Base-by-base conservation (phyloP, 2,113 vertebrate species). In the Hippoglossus stenolepis region DNA sequence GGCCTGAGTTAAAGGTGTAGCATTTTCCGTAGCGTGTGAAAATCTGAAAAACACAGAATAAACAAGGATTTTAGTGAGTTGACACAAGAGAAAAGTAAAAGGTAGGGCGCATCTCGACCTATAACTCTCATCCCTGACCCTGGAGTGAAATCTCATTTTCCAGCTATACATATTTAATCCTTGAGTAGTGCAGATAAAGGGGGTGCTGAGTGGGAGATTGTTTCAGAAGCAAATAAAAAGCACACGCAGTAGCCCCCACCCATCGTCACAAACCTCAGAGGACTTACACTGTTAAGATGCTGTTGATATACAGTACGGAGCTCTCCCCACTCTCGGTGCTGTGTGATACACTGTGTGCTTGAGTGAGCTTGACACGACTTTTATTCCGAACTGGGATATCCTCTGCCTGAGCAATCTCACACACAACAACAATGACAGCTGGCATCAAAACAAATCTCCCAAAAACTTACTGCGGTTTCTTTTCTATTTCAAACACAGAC, bases 21-120 rank as follows among this genome's bases (percentile, higher is more conserved):
- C 98, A 99, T 84, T 99, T 99, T 58, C 98, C 98, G 0, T 99
- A 99, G 73, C 98, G 95, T 0, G 98, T 99, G 91, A 99, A 99
- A 87, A 99, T 98, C 98, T 99, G 93, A 57, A 79, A 90, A 3
- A 90, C n/a, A 81, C 15, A 51, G 47, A 12, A 56, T 51, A 79
- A 28, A 64, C 17, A 17, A 4, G 3, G 12, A 26, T 18, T 61
- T 82, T 0, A 47, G 56, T 38, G 54, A 56, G 14, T 67, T 3
- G 18, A 18, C 8, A 51, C 54, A 15, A 65, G 17, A 35, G 23
- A 45, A 26, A 35, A 3, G 15, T 10, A 23, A 43, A 1, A 13
- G 23, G n/a, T 0, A 14, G 31, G 28, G 12, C 12, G 15, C 13
- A 17, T 45, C 17, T 75, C 1, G 9, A 12, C 40, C 21, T 21